Evolutionary conservation across 2,797 vertebrate genomes (phyloP).

Genomic region (Channa striata): DNA sequence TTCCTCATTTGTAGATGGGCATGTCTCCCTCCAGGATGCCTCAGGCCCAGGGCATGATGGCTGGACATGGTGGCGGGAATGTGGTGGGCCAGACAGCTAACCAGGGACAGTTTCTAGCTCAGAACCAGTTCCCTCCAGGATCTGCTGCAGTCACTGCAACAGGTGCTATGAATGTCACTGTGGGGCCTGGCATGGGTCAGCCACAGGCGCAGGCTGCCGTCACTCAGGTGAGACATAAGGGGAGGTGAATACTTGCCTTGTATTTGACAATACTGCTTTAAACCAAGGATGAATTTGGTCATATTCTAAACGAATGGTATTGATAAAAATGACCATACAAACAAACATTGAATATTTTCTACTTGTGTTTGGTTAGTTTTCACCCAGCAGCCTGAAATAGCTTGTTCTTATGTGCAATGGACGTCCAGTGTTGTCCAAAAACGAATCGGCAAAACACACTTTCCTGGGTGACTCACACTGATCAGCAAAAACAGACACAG

Average conservation of each 20-base stretch:
- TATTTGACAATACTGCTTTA: background rate
- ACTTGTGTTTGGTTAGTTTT: too few species aligned
- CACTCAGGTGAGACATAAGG: constrained; percentile 87
- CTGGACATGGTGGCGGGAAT: constrained; percentile 88
- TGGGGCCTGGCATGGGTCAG: constrained; percentile 87
- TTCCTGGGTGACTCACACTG: too few species aligned
- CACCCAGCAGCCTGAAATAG: too few species aligned
- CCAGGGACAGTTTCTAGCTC: constrained; percentile 92
- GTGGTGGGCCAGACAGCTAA: constrained; percentile 91
- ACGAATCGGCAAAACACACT: too few species aligned
- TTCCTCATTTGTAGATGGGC: constrained; percentile 87
- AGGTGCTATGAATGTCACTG: constrained; percentile 89
- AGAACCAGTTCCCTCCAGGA: constrained; percentile 90
- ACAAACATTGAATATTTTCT: too few species aligned
- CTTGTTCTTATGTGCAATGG: too few species aligned
- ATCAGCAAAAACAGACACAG: too few species aligned
- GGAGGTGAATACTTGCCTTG: background rate
- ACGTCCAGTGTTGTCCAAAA: too few species aligned
- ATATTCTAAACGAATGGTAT: too few species aligned
- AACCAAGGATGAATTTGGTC: too few species aligned
- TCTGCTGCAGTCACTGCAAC: constrained; percentile 74
- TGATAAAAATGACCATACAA: too few species aligned
- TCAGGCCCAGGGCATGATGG: constrained; percentile 92
- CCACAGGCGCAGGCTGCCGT: constrained; percentile 89
- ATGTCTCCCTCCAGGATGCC: constrained; percentile 97